Base-by-base conservation (phyloP, 1,140 invertebrate species). In the Microplitis demolitor region DNA sequence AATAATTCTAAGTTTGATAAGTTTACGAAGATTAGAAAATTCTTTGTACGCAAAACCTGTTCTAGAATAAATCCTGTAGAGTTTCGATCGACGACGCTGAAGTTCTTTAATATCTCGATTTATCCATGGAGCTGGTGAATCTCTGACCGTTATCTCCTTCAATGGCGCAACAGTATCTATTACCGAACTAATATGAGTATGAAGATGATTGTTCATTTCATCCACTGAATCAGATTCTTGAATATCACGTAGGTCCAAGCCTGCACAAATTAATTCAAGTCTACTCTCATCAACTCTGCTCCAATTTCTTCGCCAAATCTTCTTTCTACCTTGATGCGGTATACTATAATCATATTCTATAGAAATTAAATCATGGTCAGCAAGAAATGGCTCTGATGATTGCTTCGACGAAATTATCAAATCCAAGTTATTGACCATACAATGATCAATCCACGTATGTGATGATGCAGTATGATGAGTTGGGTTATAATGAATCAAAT, bases 361-460 rank as follows among this genome's bases (percentile, higher is more conserved):
- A 54, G 33, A 62, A 35, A 70, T 70, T 34, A 70, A 45, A 39
- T 70, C 68, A 61, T 70, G 68, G 14, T 31, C 68, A 9, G 68
- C 60, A 4, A 70, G 31, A 14, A 70, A 70, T 1, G 68, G 68
- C 50, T 69, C 51, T 8, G 31, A n/a, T 13, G 66, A 69, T 33
- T 69, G 66, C 31, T 45, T 33, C 54, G 16, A 69, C 33, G 35
- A 35, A 11, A 24, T 4, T 13, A 69, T 8, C 31, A 35, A 13
- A 13, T 13, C 54, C 9, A 61, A 45, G 4, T 60, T 31, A 62
- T 50, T 14, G 34, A 70, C 60, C 6, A 39, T 51, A 24, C 69
- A 62, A 11, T 63, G 9, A 31, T 71, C 58, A 11, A 71, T 13
- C 69, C 60, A 71, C 1, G 60, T 71, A 54, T 71, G 58, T 4